Base-by-base conservation (phyloP, 2,113 vertebrate genomes). In the Ascaphus truei region DNA sequence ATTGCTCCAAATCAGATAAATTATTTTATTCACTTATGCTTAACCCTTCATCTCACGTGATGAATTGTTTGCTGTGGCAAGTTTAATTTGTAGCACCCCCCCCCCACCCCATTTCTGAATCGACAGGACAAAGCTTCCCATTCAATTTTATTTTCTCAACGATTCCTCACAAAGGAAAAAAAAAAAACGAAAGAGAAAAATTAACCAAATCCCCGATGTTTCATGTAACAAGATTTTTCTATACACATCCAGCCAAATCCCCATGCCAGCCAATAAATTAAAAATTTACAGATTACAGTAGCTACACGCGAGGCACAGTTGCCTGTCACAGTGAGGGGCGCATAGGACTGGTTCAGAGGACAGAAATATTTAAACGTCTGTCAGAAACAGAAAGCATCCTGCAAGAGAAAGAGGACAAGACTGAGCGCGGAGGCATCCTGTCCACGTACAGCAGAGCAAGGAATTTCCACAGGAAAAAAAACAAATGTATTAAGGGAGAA, bases 221-320 rank as follows among this genome's bases (percentile, higher is more conserved):
- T 33, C 67, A 71, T 50, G 37, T 36, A 69, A 71, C 41, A 69
- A 20, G 53, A 66, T 55, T 23, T 55, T 66, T 31, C 25, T 51
- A 56, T 71, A 71, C 61, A 71, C 56, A 61, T 30, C 16, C 56
- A 68, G 29, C 47, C 27, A 61, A 39, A 68, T n/a, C n/a, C n/a
- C n/a, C n/a, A n/a, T n/a, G n/a, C n/a, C n/a, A n/a, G 55, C 47
- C 56, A 71, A 71, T 71, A 71, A 71, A 61, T 71, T 71, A 71
- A 52, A 55, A 66, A 55, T 66, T 66, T 66, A 69, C 41, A 69
- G 11, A 52, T n/a, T n/a, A n/a, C n/a, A n/a, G n/a, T n/a, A n/a
- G n/a, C n/a, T n/a, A n/a, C n/a, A n/a, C 60, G 43, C 29, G 27
- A 71, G 25, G 52, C 67, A 71, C 51, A 58, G 47, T n/a, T n/a